Evolutionary conservation across 2,113 vertebrate species (phyloP), one percentile per base, ranked within the genome.

Genomic region (rabbit (Oryctolagus cuniculus)): DNA sequence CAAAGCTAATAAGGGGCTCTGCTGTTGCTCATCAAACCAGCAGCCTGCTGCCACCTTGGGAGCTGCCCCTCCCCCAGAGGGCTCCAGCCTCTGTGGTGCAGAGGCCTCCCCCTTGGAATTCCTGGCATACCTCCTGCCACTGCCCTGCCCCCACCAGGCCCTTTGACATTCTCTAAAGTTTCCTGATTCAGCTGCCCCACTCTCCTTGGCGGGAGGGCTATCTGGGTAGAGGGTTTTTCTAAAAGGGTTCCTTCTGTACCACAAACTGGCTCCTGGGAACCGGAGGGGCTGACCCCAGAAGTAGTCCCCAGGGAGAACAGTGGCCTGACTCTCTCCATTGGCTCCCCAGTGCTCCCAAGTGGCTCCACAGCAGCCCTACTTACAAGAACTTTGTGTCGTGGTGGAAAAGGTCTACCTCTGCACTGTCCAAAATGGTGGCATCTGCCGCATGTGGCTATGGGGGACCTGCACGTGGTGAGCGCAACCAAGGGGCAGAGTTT

Each of bases 51-150:
- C 38, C 21, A 21, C 4, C 8, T 13, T 10, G 6, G 29, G 51
- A 51, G 77, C 34, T 13, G 66, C 38, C 34, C 15, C 22, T 8
- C 15, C 22, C 9, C 55, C 2, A 51, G 69, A 74, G 55, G 51
- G 24, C 24, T 53, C 66, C 86, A 22, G 80, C 22, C 10, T 34
- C 70, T 75, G 58, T 75, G 44, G 5, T 12, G 38, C 70, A 66
- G 31, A 22, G 24, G 27, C 64, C 73, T 19, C 75, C 72, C 67
- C 94, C 64, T 29, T 2, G 7, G 21, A 81, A 96, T 94, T 96
- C 95, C 80, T 73, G 75, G 80, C 94, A 95, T 94, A 53, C 96
- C 93, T 95, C 55, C 31, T 12, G 7, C 29, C 66, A 5, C 55
- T 58, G 55, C 55, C 55, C 55, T 21, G 38, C 6, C 74, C 58